Evolutionary conservation across 2,888 invertebrate genomes (phyloP).

Genomic region (Miltochrista miniata): DNA sequence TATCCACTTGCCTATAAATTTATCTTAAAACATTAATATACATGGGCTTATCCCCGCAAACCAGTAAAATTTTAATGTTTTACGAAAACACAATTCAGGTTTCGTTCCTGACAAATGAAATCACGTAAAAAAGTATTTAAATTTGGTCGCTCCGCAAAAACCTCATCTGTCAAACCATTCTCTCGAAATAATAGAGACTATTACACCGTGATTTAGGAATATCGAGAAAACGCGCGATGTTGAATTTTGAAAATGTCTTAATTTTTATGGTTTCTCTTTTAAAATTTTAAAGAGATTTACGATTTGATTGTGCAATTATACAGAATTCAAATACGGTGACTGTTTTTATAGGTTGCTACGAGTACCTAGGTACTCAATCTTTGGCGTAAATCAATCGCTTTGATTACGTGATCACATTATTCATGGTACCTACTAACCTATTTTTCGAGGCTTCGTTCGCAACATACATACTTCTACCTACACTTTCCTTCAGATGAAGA

Average conservation of each 20-base stretch:
- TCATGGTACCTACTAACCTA: no score
- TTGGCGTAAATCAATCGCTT: no score
- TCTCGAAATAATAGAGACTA: conserved; percentile 25
- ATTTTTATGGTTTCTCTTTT: conserved; percentile 5
- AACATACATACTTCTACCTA: no score
- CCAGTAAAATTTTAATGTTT: no score
- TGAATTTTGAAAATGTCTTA: conserved; percentile 4
- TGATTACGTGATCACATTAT: no score
- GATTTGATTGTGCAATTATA: neutral
- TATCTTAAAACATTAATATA: no score
- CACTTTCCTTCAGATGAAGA: no score
- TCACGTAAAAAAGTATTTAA: conserved; percentile 18
- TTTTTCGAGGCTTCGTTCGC: no score
- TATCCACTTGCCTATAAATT: no score
- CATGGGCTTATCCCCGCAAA: no score
- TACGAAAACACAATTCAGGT: neutral
- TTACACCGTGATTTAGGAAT: conserved; percentile 24
- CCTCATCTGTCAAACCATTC: conserved; percentile 27
- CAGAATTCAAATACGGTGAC: neutral
- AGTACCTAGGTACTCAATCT: neutral
- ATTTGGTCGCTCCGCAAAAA: conserved; percentile 10
- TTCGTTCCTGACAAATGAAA: conserved; percentile 17
- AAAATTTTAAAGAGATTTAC: neutral
- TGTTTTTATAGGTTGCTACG: no score
- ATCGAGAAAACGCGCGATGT: conserved; percentile 20